A percentile compares a stretch with the other conserved stretches of the same genome.
These are phyloP conservation scores for Drosophila sechellia DNA, from an alignment of 1,140 invertebrate genomes.

Conservation along the genomic window DNA sequence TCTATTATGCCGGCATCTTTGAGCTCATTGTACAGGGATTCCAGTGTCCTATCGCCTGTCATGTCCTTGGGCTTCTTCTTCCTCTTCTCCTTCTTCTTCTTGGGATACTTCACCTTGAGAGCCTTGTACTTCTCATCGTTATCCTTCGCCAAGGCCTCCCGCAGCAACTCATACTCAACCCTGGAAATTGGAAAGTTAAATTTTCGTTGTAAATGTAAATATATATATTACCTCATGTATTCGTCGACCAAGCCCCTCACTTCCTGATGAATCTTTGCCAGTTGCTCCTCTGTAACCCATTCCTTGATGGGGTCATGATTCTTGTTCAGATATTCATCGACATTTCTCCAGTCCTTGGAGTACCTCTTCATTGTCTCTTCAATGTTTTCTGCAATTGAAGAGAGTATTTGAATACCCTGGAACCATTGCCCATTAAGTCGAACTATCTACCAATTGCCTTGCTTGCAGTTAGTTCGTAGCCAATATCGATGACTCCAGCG, in stretches of 20 bases:
- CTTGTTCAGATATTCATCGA: constrained; percentile 84
- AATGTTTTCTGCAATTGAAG: constrained; percentile 56
- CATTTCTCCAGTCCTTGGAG: constrained; percentile 84
- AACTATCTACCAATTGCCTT: constrained; percentile 58
- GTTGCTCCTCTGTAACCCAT: constrained; percentile 85
- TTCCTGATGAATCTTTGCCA: constrained; percentile 86
- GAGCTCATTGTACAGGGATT: constrained; percentile 92
- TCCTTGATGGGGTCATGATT: constrained; percentile 85
- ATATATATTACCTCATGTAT: constrained; percentile 84
- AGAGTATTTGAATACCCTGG: too few species aligned
- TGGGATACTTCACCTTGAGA: constrained; percentile 70
- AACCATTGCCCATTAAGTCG: too few species aligned
- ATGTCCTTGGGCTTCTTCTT: constrained; percentile 90
- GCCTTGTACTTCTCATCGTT: constrained; percentile 74
- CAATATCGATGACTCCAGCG: constrained; percentile 78
- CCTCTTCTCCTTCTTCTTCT: constrained; percentile 86
- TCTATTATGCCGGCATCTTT: constrained; percentile 90
- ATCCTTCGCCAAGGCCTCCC: constrained; percentile 85
- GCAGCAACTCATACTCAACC: constrained; percentile 85
- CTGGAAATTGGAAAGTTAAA: constrained; percentile 17
- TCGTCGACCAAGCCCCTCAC: constrained; percentile 86
- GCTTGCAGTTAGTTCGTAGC: constrained; percentile 46
- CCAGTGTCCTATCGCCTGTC: constrained; percentile 90
- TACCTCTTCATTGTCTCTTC: constrained; percentile 84
- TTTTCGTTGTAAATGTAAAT: background rate